phyloP scores from a whole-genome alignment of 2,888 invertebrate species.

The Tenthredo amoena region DNA sequence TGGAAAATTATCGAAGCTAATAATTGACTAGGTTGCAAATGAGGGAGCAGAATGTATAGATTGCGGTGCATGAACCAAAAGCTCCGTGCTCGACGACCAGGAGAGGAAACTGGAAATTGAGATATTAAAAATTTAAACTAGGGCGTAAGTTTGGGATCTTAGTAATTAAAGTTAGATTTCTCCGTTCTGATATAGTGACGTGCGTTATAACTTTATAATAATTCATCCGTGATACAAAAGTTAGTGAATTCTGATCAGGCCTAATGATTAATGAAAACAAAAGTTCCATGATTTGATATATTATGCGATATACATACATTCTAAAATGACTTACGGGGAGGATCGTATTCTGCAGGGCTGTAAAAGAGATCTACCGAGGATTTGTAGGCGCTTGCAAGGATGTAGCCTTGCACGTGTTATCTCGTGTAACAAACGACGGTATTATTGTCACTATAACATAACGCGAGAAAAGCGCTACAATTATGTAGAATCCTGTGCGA shows the following conservation, averaged over 20 bases:
- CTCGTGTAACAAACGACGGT: constrained; percentile 28
- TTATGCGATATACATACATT: not conserved
- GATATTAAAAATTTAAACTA: constrained; percentile 27
- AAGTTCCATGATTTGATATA: not conserved
- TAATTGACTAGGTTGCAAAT: not conserved
- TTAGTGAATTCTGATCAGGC: not conserved
- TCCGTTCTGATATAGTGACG: constrained; percentile 4
- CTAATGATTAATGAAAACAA: not conserved
- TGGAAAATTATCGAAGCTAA: constrained; percentile 15
- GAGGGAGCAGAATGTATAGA: not conserved
- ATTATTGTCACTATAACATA: constrained; percentile 35
- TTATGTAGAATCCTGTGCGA: constrained; percentile 39
- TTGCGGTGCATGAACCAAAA: not conserved
- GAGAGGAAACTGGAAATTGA: constrained; percentile 8
- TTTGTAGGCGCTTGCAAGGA: constrained; percentile 4
- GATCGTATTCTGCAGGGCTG: not conserved
- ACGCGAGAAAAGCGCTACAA: constrained; percentile 38
- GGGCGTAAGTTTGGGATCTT: constrained; percentile 17
- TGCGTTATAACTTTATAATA: not conserved
- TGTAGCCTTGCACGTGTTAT: constrained; percentile 16
- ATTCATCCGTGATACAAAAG: not conserved
- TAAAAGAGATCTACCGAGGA: not conserved
- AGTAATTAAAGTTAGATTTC: constrained; percentile 22
- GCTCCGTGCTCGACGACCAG: not conserved
- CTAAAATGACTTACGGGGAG: not conserved